Evolutionary conservation across 2,888 invertebrate species (phyloP).

Genomic region (Vanessa cardui): DNA sequence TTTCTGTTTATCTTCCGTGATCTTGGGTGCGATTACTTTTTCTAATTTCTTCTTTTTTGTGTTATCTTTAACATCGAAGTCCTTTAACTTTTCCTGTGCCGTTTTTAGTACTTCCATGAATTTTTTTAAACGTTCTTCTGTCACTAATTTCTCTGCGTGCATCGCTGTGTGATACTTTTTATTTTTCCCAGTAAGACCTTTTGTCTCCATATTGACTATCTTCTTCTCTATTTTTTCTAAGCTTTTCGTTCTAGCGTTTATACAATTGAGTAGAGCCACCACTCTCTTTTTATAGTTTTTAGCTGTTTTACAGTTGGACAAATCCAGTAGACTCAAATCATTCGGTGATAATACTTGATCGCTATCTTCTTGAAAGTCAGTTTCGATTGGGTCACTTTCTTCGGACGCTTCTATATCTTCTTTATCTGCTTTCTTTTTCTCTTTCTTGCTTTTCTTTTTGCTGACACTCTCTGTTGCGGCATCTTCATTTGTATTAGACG

Average conservation of each 20-base stretch:
- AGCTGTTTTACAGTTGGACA: conserved; percentile 57
- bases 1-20: conserved; percentile 41
- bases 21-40: conserved; percentile 21
- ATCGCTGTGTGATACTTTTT: conserved; percentile 69
- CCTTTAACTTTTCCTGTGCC: conserved; percentile 54
- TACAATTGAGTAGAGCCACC: conserved; percentile 54
- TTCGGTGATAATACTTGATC: conserved; percentile 57
- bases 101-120: conserved; percentile 52
- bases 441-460: conserved; percentile 27
- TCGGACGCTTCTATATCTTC: conserved; percentile 44
- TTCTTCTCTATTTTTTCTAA: conserved; percentile 56
- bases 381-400: conserved; percentile 69
- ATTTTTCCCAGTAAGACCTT: conserved; percentile 58
- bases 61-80: conserved; percentile 44
- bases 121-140: conserved; percentile 55
- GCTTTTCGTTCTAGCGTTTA: conserved; percentile 55
- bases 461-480: conserved; percentile 25
- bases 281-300: conserved; percentile 62
- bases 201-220: conserved; percentile 62
- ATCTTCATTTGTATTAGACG: conserved; percentile 27
- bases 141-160: conserved; percentile 59
- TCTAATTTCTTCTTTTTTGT: conserved; percentile 45
- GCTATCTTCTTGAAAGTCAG: conserved; percentile 60
- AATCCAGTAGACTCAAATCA: conserved; percentile 60
- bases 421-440: conserved; percentile 32